These are phyloP conservation scores for Eristalinus aeneus DNA, from an alignment of 2,888 invertebrate species.

Conservation along the genomic window DNA sequence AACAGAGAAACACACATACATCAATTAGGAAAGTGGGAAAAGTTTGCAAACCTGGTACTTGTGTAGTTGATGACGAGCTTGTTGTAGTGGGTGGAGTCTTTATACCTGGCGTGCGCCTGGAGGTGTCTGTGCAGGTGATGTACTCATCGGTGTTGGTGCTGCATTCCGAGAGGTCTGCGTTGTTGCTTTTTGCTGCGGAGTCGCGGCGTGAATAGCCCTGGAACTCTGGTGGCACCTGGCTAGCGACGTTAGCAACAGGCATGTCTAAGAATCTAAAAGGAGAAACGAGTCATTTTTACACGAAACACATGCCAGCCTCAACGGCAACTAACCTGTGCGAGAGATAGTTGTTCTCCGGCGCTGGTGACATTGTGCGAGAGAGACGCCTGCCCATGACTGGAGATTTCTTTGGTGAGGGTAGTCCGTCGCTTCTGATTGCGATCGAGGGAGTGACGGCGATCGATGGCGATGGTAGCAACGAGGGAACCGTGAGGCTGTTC, in stretches of 20 bases:
- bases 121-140: conserved; percentile 91
- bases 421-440: conserved; percentile 25
- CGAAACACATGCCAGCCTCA: not conserved
- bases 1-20: conserved; percentile 67
- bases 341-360: conserved; percentile 14
- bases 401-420: conserved; percentile 43
- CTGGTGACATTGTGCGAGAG: conserved; percentile 45
- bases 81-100: conserved; percentile 81
- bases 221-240: conserved; percentile 38
- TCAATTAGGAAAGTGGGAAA: conserved; percentile 62
- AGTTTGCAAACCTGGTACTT: conserved; percentile 80
- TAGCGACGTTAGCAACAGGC: conserved; percentile 26
- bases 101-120: conserved; percentile 83
- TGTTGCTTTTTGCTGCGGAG: conserved; percentile 85
- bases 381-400: conserved; percentile 29
- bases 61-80: conserved; percentile 81
- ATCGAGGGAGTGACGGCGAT: conserved; percentile 83
- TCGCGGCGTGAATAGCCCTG: conserved; percentile 84
- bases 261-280: conserved; percentile 44
- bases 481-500: conserved; percentile 66
- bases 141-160: conserved; percentile 92
- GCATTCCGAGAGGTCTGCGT: conserved; percentile 91
- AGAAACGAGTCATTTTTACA: not conserved
- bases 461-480: conserved; percentile 78
- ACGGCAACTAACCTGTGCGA: conserved; percentile 38